Percentiles rank a stretch among this genome's conserved stretches.
These are phyloP conservation scores for Apteryx mantelli DNA, from an alignment of 2,113 vertebrate species.

Conservation along the genomic window DNA sequence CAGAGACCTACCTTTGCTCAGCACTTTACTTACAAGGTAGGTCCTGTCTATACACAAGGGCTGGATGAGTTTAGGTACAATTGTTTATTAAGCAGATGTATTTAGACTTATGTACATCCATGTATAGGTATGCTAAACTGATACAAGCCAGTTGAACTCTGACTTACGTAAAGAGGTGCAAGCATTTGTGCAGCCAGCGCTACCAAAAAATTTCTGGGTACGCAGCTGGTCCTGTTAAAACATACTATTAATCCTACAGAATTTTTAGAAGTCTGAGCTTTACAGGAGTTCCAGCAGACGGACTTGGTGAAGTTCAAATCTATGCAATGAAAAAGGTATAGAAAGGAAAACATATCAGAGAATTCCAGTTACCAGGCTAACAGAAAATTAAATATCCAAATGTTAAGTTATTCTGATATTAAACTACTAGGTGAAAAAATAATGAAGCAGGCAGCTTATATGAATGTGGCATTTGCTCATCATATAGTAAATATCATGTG, in stretches of 20 bases:
- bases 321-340: not conserved
- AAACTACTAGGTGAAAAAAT: not conserved
- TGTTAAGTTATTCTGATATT: not conserved
- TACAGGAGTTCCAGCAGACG: not conserved
- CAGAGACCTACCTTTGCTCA: not conserved
- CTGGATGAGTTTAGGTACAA: not conserved
- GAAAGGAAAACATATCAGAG: not conserved
- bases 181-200: not conserved
- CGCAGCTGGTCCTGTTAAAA: not conserved
- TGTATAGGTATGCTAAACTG: accelerated
- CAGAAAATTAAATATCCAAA: not conserved
- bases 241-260: not conserved
- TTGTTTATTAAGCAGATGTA: not conserved
- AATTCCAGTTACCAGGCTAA: not conserved
- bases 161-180: not conserved
- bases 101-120: not conserved
- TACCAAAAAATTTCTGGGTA: not conserved
- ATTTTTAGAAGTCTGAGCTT: not conserved
- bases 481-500: not conserved
- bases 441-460: not conserved
- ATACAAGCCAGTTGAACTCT: not conserved
- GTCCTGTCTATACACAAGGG: not conserved
- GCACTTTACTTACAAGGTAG: not conserved
- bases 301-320: not conserved
- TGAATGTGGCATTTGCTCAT: not conserved